phyloP scores from a whole-genome alignment of 1,140 invertebrate genomes.

The Orussus abietinus region DNA sequence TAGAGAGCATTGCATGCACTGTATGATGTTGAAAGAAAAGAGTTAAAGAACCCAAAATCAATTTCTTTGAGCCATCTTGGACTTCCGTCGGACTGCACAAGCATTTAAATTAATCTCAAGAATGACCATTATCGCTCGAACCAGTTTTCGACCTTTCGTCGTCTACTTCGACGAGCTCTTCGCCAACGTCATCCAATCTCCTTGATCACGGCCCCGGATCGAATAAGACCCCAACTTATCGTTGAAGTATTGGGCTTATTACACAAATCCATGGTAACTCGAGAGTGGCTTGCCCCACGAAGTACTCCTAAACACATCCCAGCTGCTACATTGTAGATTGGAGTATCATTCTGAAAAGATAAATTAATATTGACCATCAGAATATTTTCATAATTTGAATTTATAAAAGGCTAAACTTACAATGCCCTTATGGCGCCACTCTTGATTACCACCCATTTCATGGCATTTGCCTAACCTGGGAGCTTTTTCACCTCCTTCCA shows the following conservation, averaged over 20 bases:
- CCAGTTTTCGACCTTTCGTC: constrained; percentile 11
- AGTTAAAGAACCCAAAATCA: too few species aligned
- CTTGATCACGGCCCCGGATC: constrained; percentile 34
- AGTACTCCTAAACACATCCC: constrained; percentile 75
- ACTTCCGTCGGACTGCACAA: too few species aligned
- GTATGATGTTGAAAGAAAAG: too few species aligned
- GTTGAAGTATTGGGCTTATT: constrained; percentile 53
- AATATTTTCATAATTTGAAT: constrained; percentile 5
- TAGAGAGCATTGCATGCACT: too few species aligned
- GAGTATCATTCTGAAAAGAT: constrained; percentile 60
- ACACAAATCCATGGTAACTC: constrained; percentile 70
- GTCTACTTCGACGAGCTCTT: constrained; percentile 11
- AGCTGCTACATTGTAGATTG: constrained; percentile 81
- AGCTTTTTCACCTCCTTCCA: constrained; percentile 66
- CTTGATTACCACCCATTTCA: constrained; percentile 83
- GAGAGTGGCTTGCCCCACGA: constrained; percentile 51
- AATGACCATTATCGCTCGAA: constrained; percentile 16
- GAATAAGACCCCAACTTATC: constrained; percentile 73
- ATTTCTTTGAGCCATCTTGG: too few species aligned
- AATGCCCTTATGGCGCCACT: constrained; percentile 75
- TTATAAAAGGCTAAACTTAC: constrained; percentile 49
- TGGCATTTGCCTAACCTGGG: constrained; percentile 86
- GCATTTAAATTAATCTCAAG: too few species aligned
- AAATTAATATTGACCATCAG: constrained; percentile 7
- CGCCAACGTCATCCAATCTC: constrained; percentile 32